Evolutionary conservation across 2,113 vertebrate genomes (phyloP), one percentile per base, ranked within the genome.

Genomic region (Orientallactaga bullata): DNA sequence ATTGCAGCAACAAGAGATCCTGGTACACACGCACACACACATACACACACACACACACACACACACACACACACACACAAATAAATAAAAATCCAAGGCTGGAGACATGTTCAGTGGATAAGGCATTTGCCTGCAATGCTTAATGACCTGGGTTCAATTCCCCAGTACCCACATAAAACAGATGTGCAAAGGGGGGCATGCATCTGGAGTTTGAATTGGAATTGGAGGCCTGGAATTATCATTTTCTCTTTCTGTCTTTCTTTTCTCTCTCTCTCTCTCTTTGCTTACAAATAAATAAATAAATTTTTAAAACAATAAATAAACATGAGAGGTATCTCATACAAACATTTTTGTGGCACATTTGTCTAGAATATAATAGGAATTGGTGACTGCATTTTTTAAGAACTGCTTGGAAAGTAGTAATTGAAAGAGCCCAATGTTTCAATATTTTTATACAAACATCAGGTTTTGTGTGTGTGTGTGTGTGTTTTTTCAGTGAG

Each of bases 371-470:
- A 26, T 78, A 7, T 61, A 47, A 55, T 76, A 51, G 37, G 58
- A 76, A 42, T 47, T 63, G 72, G 39, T 35, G 61, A 73, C 26
- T 76, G 28, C 24, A 24, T 47, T 76, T 65, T 26, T 68, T n/a
- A 86, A 76, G 76, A 37, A 63, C 84, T 96, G 84, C 55, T 42
- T 37, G 30, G n/a, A 91, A 76, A 9, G 30, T 63, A 72, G 7
- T 21, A 71, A 86, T 47, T 88, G 17, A 73, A 76, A 83, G 28
- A 63, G 13, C n/a, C 18, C 55, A 55, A 10, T 51, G 20, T 84
- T 84, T 87, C 72, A 73, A 65, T 92, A 80, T 94, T 80, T 88
- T 80, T 71, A 90, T 15, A 76, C 3, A 78, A 94, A 68, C 26
- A 90, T 85, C 30, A 30, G 42, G 72, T 91, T 66, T 39, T 37